Percentiles rank a stretch among this genome's conserved stretches.
Conservation (phyloP, 2,797 vertebrate genomes). For the Premnoplex brunnescens region DNA sequence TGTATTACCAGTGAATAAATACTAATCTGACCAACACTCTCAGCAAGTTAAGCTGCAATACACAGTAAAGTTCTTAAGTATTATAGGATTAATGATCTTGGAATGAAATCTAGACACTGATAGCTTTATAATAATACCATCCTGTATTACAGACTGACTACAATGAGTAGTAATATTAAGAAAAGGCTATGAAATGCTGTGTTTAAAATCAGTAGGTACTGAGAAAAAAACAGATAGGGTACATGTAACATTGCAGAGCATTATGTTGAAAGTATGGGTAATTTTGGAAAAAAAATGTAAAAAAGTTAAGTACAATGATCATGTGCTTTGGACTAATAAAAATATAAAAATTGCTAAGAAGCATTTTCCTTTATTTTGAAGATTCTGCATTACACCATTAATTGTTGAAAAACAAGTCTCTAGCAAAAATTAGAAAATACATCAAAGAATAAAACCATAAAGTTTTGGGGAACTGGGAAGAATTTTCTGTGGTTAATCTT, state of each 20-base stretch:
- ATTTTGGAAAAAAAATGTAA: neutral
- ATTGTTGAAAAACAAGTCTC: neutral
- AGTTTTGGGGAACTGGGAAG: neutral
- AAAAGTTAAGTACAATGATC: neutral
- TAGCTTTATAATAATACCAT: neutral
- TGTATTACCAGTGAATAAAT: conserved; percentile 1
- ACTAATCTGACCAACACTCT: neutral
- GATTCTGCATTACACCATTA: neutral
- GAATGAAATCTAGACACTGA: neutral
- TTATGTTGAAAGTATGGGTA: neutral
- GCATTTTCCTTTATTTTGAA: neutral
- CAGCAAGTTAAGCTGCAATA: neutral
- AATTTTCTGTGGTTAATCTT: neutral
- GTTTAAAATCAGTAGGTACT: neutral
- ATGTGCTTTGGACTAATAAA: neutral
- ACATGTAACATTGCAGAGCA: neutral
- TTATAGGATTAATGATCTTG: conserved; percentile 4
- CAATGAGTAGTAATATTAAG: neutral
- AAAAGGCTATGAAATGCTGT: neutral
- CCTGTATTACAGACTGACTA: neutral
- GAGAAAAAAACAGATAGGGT: neutral
- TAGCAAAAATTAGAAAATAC: neutral
- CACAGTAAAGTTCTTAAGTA: neutral
- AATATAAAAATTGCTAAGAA: neutral
- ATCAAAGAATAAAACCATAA: neutral